These are phyloP conservation scores for Hephaestus fuliginosus DNA, from an alignment of 2,797 vertebrate genomes.

Conservation along the genomic window DNA sequence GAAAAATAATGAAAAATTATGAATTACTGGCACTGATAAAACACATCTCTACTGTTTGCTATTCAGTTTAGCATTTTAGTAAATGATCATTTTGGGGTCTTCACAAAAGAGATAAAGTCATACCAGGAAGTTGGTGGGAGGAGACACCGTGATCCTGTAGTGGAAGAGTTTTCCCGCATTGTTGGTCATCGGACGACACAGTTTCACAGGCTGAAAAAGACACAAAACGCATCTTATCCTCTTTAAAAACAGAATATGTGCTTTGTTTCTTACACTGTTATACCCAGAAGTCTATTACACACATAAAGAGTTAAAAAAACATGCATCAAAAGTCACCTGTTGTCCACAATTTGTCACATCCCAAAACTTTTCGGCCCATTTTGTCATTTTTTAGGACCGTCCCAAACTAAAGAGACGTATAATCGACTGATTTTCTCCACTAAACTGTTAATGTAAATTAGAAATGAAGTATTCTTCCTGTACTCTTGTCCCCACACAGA, in stretches of 20 bases:
- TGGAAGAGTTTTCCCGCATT: constrained; percentile 96
- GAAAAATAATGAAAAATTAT: background rate
- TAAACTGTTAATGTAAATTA: background rate
- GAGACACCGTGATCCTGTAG: constrained; percentile 97
- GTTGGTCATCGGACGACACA: constrained; percentile 95
- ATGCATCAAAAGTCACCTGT: background rate
- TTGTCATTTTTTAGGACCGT: background rate
- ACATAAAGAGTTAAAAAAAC: background rate
- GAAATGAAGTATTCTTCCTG: background rate
- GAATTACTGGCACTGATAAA: background rate
- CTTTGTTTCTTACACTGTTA: background rate
- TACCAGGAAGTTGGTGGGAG: constrained; percentile 99
- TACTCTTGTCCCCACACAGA: background rate
- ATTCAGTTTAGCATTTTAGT: background rate
- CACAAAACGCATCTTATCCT: background rate
- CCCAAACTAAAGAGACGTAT: background rate
- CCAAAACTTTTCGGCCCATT: background rate
- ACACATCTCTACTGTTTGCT: background rate
- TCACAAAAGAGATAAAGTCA: constrained; percentile 37
- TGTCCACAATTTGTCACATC: background rate
- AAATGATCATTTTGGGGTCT: background rate
- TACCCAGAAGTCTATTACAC: too few relatives aligned
- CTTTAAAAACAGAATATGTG: background rate
- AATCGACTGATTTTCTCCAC: background rate
- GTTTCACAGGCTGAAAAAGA: constrained; percentile 87